A percentile compares a stretch with the other conserved stretches of the same genome.
Conservation (phyloP, 2,113 vertebrate genomes). For the Podarcis muralis region DNA sequence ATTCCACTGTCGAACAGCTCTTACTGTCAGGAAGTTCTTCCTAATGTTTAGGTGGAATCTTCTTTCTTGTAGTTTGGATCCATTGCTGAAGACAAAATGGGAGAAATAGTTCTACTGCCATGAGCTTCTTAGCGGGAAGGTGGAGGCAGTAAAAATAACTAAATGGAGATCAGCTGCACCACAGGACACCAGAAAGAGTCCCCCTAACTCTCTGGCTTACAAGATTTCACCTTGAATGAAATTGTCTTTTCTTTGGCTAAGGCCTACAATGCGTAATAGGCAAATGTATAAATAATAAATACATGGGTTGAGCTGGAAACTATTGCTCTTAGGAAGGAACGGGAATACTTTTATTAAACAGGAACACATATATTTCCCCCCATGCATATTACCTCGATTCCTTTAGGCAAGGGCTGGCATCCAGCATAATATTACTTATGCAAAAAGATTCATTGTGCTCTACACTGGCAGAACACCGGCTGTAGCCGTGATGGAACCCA, state of each 20-base stretch:
- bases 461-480: slow-evolving; percentile 66
- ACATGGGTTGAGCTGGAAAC: background rate
- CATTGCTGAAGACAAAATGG: background rate
- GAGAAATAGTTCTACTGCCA: background rate
- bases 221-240: slow-evolving; percentile 4
- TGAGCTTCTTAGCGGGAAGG: background rate
- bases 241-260: background rate
- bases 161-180: background rate
- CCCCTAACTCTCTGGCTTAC: background rate
- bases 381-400: slow-evolving; percentile 49
- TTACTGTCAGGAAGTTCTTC: no score
- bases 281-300: slow-evolving; percentile 42
- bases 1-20: no score
- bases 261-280: slow-evolving; percentile 27
- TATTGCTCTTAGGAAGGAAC: slow-evolving; percentile 49
- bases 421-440: slow-evolving; percentile 64
- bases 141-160: background rate
- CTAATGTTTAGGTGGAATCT: no score
- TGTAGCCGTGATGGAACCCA: slow-evolving; percentile 57
- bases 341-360: slow-evolving; percentile 46
- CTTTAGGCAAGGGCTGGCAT: slow-evolving; percentile 68
- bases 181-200: no score
- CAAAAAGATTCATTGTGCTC: slow-evolving; percentile 62
- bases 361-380: slow-evolving; percentile 59
- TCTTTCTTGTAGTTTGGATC: no score